Conservation (phyloP, 2,797 vertebrate species). For the Xiphorhynchus erythropygius region DNA sequence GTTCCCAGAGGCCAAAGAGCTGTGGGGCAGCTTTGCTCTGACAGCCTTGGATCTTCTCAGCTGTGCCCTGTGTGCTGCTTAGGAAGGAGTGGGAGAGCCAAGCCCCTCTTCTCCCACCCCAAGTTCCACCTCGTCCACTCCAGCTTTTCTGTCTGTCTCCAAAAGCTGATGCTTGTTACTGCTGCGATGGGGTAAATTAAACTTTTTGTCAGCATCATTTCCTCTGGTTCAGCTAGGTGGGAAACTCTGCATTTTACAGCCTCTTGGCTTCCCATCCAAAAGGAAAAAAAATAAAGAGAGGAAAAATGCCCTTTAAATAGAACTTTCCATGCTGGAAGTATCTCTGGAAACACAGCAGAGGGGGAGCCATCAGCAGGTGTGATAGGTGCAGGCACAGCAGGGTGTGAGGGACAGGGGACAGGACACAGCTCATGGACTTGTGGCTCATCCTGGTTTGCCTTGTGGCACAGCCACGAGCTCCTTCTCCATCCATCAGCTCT, state of each 20-base stretch:
- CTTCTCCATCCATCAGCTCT: accelerated
- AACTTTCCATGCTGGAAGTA: constrained; percentile 66
- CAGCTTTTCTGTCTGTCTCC: not conserved
- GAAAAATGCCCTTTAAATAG: constrained; percentile 57
- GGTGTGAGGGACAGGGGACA: not conserved
- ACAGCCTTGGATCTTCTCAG: not conserved
- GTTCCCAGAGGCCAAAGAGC: not conserved
- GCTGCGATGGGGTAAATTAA: constrained; percentile 6
- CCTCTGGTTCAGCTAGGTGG: constrained; percentile 41
- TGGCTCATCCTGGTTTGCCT: not conserved
- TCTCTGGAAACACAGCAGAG: constrained; percentile 44
- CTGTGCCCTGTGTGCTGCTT: not conserved
- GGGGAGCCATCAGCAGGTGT: not conserved
- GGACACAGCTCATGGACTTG: not conserved
- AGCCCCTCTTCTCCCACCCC: not conserved
- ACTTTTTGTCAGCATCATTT: constrained; percentile 40
- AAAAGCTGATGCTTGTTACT: not conserved
- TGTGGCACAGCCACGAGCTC: accelerated
- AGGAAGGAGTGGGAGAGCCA: not conserved
- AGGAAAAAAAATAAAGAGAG: not conserved
- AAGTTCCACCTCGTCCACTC: not conserved
- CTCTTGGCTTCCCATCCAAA: constrained; percentile 11
- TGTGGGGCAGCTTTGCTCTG: not conserved
- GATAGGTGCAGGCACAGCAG: not conserved
- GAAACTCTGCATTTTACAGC: constrained; percentile 47